Conservation (phyloP, 2,888 invertebrate genomes). For the Leptinotarsa rubiginosa region DNA sequence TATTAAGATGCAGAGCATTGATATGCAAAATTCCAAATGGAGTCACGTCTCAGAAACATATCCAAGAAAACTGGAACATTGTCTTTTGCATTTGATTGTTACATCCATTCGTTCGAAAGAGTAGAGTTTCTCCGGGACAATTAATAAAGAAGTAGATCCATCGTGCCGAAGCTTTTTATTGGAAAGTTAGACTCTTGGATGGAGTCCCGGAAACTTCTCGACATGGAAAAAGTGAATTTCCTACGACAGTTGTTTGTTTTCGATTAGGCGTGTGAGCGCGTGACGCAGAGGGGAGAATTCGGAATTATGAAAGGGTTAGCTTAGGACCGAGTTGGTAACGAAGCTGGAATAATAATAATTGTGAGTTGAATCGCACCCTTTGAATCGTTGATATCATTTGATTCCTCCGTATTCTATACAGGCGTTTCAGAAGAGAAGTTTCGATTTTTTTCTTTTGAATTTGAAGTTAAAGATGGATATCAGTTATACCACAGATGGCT, state of each 20-base stretch:
- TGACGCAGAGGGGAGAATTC: not conserved
- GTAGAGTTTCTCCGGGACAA: not conserved
- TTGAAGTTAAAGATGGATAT: no score
- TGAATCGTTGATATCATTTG: no score
- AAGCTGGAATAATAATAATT: not conserved
- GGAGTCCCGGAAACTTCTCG: not conserved
- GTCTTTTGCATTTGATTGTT: not conserved
- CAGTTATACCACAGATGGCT: no score
- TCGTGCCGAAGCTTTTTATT: no score
- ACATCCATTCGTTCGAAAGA: not conserved
- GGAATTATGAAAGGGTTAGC: not conserved
- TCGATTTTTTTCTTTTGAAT: no score
- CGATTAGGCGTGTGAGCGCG: not conserved
- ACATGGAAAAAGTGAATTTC: not conserved
- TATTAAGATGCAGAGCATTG: not conserved
- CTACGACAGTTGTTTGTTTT: not conserved
- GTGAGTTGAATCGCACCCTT: not conserved
- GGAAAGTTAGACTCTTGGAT: not conserved
- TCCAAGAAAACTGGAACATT: not conserved
- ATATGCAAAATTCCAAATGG: slow-evolving; percentile 1
- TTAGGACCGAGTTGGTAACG: not conserved
- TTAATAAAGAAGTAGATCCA: no score
- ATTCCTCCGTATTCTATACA: no score
- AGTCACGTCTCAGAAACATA: not conserved
- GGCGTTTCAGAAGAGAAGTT: no score